Conservation (phyloP, 2,113 vertebrate species). For the Hypomesus transpacificus region DNA sequence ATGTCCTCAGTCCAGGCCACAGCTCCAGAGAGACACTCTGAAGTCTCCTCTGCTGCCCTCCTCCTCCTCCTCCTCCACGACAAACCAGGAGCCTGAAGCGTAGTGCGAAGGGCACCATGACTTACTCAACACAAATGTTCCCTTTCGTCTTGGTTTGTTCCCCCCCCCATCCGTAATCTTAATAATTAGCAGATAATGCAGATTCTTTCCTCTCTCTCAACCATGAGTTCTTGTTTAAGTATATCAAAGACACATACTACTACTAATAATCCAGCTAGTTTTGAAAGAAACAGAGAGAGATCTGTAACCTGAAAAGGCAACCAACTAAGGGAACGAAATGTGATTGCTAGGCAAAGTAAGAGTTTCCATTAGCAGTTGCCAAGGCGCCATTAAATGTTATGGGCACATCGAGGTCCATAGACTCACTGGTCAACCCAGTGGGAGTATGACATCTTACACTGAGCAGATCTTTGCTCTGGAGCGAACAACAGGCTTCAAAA, state of each 20-base stretch:
- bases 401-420: constrained; percentile 70
- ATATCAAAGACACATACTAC: constrained; percentile 58
- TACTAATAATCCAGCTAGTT: constrained; percentile 40
- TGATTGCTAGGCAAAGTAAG: constrained; percentile 70
- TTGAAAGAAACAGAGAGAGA: constrained; percentile 35
- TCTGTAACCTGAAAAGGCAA: constrained; percentile 41
- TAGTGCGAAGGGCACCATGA: constrained; percentile 17
- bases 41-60: constrained; percentile 35
- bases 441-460: constrained; percentile 77
- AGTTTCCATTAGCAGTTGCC: constrained; percentile 75
- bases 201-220: constrained; percentile 28
- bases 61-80: constrained; percentile 24
- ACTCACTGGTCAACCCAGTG: constrained; percentile 73
- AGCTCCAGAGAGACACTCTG: constrained; percentile 42
- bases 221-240: constrained; percentile 38
- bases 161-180: constrained; percentile 60
- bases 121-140: constrained; percentile 65
- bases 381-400: constrained; percentile 78
- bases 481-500: constrained; percentile 70
- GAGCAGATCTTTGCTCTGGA: constrained; percentile 72
- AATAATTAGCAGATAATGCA: constrained; percentile 67
- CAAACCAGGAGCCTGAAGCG: constrained; percentile 42
- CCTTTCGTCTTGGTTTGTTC: constrained; percentile 62
- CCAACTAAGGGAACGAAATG: constrained; percentile 47
- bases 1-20: constrained; percentile 34